phyloP scores from a whole-genome alignment of 2,888 invertebrate species.

The Agrotis segetum region DNA sequence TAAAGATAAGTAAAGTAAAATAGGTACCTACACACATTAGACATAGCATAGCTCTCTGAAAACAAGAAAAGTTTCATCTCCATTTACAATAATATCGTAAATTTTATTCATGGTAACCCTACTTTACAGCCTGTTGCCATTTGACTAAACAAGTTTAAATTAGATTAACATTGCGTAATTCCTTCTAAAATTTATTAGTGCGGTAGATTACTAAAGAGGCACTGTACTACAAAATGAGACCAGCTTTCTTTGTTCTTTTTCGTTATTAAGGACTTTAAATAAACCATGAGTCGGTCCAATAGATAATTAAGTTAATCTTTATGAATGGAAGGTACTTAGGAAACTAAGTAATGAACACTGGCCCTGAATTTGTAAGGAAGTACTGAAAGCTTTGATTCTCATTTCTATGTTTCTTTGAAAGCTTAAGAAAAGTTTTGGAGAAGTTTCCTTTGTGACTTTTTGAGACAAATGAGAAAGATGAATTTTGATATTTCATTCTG shows the following conservation, averaged over 20 bases:
- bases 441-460: background rate
- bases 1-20: too few relatives aligned
- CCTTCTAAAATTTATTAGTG: constrained; percentile 4
- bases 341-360: constrained; percentile 17
- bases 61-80: too few relatives aligned
- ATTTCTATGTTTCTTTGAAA: constrained; percentile 32
- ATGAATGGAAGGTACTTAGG: constrained; percentile 18
- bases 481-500: background rate
- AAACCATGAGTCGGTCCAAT: constrained; percentile 14
- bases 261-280: constrained; percentile 43
- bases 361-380: constrained; percentile 29
- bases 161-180: constrained; percentile 32
- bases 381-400: constrained; percentile 9
- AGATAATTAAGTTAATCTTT: constrained; percentile 39
- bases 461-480: background rate
- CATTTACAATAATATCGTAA: background rate
- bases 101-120: constrained; percentile 23
- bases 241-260: constrained; percentile 26
- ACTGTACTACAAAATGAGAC: constrained; percentile 33
- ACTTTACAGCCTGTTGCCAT: constrained; percentile 25
- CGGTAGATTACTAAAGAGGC: constrained; percentile 19
- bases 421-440: constrained; percentile 4
- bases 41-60: too few relatives aligned
- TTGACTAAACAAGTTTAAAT: constrained; percentile 37
- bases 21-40: too few relatives aligned